phyloP scores from a whole-genome alignment of 2,113 vertebrate genomes.

The Hiodon alosoides region DNA sequence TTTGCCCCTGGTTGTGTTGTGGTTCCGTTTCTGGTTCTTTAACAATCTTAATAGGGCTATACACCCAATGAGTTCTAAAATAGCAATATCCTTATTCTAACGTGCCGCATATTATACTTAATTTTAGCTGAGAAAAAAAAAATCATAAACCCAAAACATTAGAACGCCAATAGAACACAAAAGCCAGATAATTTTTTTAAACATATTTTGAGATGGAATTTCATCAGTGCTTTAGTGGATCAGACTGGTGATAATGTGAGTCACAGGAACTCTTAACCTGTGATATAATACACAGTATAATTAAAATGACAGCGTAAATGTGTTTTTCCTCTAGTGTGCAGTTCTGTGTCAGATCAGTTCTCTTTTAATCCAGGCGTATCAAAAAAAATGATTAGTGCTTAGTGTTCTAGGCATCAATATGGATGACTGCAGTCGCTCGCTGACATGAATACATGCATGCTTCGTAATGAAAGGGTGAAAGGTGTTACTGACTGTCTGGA shows the following conservation, averaged over 20 bases:
- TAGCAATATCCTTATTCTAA: not conserved
- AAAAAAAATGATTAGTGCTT: conserved; percentile 26
- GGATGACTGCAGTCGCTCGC: conserved; percentile 14
- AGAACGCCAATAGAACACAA: not conserved
- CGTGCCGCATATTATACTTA: not conserved
- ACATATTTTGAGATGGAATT: conserved; percentile 11
- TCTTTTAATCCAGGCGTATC: conserved; percentile 33
- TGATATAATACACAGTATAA: conserved; percentile 36
- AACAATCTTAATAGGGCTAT: too few species aligned
- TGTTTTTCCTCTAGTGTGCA: conserved; percentile 28
- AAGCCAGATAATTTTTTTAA: not conserved
- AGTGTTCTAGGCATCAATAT: conserved; percentile 24
- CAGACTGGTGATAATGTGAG: conserved; percentile 8
- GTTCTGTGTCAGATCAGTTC: conserved; percentile 35
- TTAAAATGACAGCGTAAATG: conserved; percentile 37
- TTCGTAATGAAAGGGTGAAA: conserved; percentile 22
- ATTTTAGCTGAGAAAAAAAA: not conserved
- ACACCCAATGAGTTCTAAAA: not conserved
- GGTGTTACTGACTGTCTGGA: conserved; percentile 22
- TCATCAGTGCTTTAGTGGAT: not conserved
- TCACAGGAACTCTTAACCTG: conserved; percentile 22
- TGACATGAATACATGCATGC: conserved; percentile 22
- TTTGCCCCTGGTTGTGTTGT: not conserved
- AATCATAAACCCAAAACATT: not conserved
- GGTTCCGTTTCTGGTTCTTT: not conserved